phyloP scores from a whole-genome alignment of 2,888 invertebrate species.

The Hirudinaria manillensis region DNA sequence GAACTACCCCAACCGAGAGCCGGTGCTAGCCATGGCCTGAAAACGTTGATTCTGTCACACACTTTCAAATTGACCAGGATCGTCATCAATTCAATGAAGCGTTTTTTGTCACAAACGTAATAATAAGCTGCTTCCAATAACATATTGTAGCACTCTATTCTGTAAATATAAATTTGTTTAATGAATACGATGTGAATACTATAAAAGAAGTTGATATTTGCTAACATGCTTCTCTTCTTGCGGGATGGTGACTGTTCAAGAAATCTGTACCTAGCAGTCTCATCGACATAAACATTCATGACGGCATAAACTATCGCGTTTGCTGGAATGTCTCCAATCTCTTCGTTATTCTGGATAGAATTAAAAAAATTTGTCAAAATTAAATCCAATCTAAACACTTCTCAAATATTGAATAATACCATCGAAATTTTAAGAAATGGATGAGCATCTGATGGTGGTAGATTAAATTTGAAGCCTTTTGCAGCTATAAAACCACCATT shows the following conservation, averaged over 20 bases:
- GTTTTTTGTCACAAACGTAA: conserved; percentile 31
- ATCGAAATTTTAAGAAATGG: conserved; percentile 40
- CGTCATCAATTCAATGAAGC: conserved; percentile 19
- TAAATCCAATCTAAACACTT: background rate
- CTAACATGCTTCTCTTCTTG: background rate
- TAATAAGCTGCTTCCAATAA: conserved; percentile 28
- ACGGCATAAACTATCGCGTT: conserved; percentile 38
- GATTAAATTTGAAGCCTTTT: conserved; percentile 38
- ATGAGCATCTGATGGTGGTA: conserved; percentile 38
- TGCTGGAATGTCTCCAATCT: conserved; percentile 38
- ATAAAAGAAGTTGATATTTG: background rate
- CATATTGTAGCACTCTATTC: conserved; percentile 16
- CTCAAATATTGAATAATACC: conserved; percentile 34
- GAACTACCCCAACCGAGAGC: background rate
- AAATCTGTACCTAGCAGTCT: conserved; percentile 2
- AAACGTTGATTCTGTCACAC: conserved; percentile 27
- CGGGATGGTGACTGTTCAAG: background rate
- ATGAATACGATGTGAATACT: no score
- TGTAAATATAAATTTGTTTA: background rate
- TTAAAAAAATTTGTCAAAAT: background rate
- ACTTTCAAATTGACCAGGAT: conserved; percentile 17
- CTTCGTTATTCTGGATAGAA: background rate
- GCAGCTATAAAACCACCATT: conserved; percentile 44
- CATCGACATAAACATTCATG: conserved; percentile 35
- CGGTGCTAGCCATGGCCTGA: conserved; percentile 29